phyloP scores from a whole-genome alignment of 1,140 invertebrate species.

The Whitmania pigra region DNA sequence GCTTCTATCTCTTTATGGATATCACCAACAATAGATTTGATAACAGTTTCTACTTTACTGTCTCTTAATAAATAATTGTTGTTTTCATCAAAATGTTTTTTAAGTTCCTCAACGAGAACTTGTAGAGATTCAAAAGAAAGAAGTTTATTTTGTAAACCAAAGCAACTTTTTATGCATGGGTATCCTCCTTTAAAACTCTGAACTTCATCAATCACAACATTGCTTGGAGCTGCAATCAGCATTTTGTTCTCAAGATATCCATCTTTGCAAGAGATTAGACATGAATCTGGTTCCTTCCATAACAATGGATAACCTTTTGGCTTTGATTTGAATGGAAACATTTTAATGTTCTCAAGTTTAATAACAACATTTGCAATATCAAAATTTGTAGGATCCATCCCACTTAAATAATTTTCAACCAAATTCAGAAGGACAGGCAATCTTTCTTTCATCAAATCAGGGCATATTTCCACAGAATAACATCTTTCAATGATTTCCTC shows the following conservation, averaged over 20 bases:
- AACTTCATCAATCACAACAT: conserved; percentile 8
- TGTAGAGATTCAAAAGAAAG: background rate
- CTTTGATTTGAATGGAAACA: background rate
- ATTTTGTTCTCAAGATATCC: conserved; percentile 1
- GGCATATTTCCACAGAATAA: background rate
- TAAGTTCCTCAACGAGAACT: conserved; percentile 1
- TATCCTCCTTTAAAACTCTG: background rate
- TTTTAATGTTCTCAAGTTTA: background rate
- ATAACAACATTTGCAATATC: conserved; percentile 27
- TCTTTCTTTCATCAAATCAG: background rate
- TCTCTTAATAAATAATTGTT: background rate
- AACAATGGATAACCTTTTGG: background rate
- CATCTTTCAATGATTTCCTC: conserved; percentile 16
- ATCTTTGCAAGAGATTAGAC: conserved; percentile 2
- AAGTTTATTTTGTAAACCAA: background rate
- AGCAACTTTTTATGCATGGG: background rate
- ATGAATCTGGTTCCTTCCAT: conserved; percentile 6
- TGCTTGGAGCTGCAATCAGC: background rate
- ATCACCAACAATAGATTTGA: background rate
- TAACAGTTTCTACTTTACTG: background rate
- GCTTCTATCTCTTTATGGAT: background rate
- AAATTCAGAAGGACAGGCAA: background rate
- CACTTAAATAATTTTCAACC: background rate
- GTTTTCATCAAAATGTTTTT: conserved; percentile 2
- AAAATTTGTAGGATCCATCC: background rate